A percentile compares a stretch with the other conserved stretches of the same genome.
These are phyloP conservation scores for Nephotettix cincticeps DNA, from an alignment of 1,140 invertebrate genomes.

Conservation along the genomic window DNA sequence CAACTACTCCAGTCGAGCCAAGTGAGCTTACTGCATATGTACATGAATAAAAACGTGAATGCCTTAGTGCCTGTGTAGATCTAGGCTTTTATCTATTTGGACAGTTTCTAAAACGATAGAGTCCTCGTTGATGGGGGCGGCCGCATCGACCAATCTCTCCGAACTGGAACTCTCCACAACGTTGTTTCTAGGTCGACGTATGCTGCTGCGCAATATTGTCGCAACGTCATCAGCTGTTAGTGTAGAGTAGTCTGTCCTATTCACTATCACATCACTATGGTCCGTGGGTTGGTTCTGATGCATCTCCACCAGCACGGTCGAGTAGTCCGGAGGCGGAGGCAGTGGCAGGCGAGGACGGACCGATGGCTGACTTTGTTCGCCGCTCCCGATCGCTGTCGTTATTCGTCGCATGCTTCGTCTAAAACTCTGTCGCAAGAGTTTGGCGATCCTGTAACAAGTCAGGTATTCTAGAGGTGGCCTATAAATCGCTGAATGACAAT, in stretches of 20 bases:
- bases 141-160: conserved; percentile 58
- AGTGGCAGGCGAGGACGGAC: conserved; percentile 49
- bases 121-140: conserved; percentile 57
- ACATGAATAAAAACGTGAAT: too few relatives aligned
- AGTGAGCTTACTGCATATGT: too few relatives aligned
- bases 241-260: conserved; percentile 43
- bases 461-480: too few relatives aligned
- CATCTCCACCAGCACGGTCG: conserved; percentile 61
- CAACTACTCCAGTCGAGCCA: too few relatives aligned
- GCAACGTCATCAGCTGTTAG: conserved; percentile 59
- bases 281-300: conserved; percentile 46
- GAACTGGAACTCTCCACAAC: conserved; percentile 41
- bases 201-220: conserved; percentile 57
- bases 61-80: neutral
- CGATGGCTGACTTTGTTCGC: conserved; percentile 37
- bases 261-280: conserved; percentile 8
- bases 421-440: conserved; percentile 75
- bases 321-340: conserved; percentile 62
- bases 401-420: conserved; percentile 74
- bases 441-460: conserved; percentile 62
- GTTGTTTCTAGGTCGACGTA: conserved; percentile 47
- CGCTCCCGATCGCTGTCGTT: conserved; percentile 53
- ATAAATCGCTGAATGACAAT: too few relatives aligned
- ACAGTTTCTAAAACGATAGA: conserved; percentile 27
- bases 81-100: neutral